Conservation (phyloP, 2,113 vertebrate species). For the Pterocles burchelli region DNA sequence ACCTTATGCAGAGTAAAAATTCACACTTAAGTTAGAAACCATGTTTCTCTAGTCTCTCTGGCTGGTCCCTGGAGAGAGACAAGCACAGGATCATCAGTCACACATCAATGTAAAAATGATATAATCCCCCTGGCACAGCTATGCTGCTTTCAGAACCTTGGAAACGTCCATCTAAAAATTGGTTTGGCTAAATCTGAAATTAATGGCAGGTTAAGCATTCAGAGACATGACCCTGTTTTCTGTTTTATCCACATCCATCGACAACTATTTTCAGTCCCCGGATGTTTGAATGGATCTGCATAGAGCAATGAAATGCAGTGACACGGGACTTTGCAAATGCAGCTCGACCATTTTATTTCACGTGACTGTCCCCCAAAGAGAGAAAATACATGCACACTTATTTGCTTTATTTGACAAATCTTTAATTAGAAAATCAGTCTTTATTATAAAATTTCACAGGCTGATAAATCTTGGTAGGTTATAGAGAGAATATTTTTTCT, state of each 20-base stretch:
- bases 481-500: constrained; percentile 73
- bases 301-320: not conserved
- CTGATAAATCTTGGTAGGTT: constrained; percentile 76
- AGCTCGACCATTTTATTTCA: constrained; percentile 5
- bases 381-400: constrained; percentile 49
- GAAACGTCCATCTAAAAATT: not conserved
- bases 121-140: not conserved
- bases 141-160: not conserved
- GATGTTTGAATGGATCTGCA: not conserved
- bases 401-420: constrained; percentile 75
- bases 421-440: constrained; percentile 81
- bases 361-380: not conserved
- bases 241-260: not conserved
- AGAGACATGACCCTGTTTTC: not conserved
- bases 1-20: not conserved
- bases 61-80: not conserved
- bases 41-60: not conserved
- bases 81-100: not conserved
- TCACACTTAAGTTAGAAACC: not conserved
- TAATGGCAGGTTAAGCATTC: not conserved
- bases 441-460: constrained; percentile 78
- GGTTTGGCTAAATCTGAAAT: not conserved
- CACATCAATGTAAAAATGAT: not conserved
- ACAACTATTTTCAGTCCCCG: not conserved
- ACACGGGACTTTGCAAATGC: not conserved